Conservation (phyloP, 2,113 vertebrate species). For the Istiophorus platypterus region DNA sequence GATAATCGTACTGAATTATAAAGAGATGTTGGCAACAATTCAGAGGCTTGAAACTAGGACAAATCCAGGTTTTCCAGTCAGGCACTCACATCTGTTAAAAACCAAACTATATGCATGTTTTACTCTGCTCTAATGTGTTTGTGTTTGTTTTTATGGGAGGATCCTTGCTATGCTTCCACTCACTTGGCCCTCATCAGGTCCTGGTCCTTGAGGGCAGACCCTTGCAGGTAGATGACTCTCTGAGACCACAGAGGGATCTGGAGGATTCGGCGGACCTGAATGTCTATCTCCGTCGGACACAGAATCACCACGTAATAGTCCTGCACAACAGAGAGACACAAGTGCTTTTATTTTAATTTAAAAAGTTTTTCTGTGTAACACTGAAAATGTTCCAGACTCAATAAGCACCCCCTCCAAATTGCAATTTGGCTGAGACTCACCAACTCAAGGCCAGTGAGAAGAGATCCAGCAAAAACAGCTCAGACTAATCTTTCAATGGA, state of each 20-base stretch:
- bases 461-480: neutral
- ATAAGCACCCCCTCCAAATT: neutral
- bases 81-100: too few species aligned
- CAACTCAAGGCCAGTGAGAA: neutral
- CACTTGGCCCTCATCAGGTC: conserved; percentile 99
- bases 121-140: neutral
- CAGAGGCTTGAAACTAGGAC: neutral
- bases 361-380: neutral
- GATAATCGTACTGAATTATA: neutral
- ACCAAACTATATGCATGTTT: neutral
- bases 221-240: conserved; percentile 98
- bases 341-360: neutral
- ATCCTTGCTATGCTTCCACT: conserved; percentile 64
- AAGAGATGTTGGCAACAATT: neutral
- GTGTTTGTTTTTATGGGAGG: neutral
- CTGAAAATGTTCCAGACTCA: neutral
- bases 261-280: conserved; percentile 95
- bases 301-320: conserved; percentile 99
- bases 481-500: neutral
- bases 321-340: conserved; percentile 75
- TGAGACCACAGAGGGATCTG: conserved; percentile 99
- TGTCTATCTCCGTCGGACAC: conserved; percentile 96
- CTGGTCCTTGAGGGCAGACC: conserved; percentile 97
- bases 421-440: neutral
- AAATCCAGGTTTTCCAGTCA: neutral